Conservation (phyloP, 2,113 vertebrate species). For the Paramisgurnus dabryanus region DNA sequence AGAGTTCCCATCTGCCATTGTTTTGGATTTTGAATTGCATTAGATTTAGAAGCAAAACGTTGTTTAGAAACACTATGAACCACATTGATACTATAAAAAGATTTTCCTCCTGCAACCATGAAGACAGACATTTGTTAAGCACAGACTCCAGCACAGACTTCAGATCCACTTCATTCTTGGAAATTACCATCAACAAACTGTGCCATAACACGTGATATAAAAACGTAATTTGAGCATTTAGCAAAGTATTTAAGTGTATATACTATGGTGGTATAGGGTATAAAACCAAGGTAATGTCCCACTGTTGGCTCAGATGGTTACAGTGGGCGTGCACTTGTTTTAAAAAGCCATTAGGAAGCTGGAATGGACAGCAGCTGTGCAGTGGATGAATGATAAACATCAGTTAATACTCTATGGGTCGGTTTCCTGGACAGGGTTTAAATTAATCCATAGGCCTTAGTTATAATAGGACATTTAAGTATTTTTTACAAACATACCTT, state of each 20-base stretch:
- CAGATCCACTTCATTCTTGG: not conserved
- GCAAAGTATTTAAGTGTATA: not conserved
- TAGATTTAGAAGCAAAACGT: conserved; percentile 4
- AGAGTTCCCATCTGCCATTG: conserved; percentile 23
- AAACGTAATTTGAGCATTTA: conserved; percentile 25
- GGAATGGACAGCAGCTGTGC: not conserved
- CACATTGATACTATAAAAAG: not conserved
- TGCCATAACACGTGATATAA: conserved; percentile 10
- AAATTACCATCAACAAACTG: conserved; percentile 25
- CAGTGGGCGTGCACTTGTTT: not conserved
- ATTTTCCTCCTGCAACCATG: not conserved
- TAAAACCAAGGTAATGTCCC: not conserved
- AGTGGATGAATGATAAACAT: conserved; percentile 7
- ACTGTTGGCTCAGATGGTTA: not conserved
- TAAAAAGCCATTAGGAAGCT: conserved; percentile 3
- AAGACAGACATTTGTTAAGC: conserved; percentile 6
- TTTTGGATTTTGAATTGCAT: conserved; percentile 9
- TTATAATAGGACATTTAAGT: too few species aligned
- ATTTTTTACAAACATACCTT: too few species aligned
- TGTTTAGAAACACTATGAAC: not conserved
- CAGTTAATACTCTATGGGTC: not conserved
- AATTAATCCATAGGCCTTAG: too few species aligned
- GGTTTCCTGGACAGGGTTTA: too few species aligned
- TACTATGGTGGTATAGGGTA: not conserved
- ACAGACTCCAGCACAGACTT: not conserved